Conservation (phyloP, 2,888 invertebrate species). For the Plagiodera versicolora region DNA sequence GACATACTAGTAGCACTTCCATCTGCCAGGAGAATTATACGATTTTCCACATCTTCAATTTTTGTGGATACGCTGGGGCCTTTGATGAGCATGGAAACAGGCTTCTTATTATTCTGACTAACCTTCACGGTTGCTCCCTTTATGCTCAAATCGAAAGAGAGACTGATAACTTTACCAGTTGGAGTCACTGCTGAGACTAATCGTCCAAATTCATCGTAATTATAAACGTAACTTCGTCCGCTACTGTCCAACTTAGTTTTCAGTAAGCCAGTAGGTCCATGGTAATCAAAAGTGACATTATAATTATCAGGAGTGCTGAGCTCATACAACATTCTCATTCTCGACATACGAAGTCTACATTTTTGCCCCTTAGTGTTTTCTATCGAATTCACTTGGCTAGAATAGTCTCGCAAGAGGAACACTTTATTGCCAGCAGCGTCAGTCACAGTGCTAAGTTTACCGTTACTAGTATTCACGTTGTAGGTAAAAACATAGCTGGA, state of each 20-base stretch:
- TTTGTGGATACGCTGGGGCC: slow-evolving; percentile 83
- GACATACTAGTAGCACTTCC: slow-evolving; percentile 79
- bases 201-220: slow-evolving; percentile 93
- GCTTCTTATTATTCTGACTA: slow-evolving; percentile 79
- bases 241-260: slow-evolving; percentile 88
- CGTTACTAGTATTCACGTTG: slow-evolving; percentile 95
- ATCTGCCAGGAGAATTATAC: slow-evolving; percentile 77
- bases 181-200: slow-evolving; percentile 90
- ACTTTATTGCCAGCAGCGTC: slow-evolving; percentile 92
- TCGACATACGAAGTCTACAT: slow-evolving; percentile 85
- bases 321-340: slow-evolving; percentile 90
- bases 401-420: slow-evolving; percentile 79
- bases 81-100: slow-evolving; percentile 83
- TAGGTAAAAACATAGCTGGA: slow-evolving; percentile 93
- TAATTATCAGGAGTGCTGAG: slow-evolving; percentile 91
- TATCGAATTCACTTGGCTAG: slow-evolving; percentile 88
- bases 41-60: slow-evolving; percentile 79
- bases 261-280: slow-evolving; percentile 84
- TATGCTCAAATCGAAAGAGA: slow-evolving; percentile 86
- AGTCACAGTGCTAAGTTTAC: slow-evolving; percentile 89
- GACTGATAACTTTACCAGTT: slow-evolving; percentile 88
- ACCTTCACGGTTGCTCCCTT: slow-evolving; percentile 89
- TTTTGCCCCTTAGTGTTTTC: slow-evolving; percentile 93
- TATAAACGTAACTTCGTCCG: slow-evolving; percentile 88
- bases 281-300: slow-evolving; percentile 91